Conservation (phyloP, 2,113 vertebrate genomes). For the Corythaeola cristata region DNA sequence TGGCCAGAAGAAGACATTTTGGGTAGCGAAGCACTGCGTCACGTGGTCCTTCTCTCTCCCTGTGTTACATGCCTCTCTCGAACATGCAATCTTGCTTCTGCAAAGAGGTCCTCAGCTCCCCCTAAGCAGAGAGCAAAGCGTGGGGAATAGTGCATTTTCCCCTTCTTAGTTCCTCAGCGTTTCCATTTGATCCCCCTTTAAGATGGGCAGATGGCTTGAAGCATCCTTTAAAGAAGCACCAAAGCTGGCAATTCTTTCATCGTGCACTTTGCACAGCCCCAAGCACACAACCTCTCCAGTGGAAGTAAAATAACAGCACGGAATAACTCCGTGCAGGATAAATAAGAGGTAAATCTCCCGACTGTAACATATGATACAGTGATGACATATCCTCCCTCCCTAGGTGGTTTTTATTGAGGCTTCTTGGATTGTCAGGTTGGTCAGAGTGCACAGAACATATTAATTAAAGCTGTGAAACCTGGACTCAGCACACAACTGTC, state of each 20-base stretch:
- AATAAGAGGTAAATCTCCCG: constrained; percentile 16
- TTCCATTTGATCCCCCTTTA: background rate
- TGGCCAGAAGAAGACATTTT: background rate
- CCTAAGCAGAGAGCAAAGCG: background rate
- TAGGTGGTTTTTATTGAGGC: constrained; percentile 30
- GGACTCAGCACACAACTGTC: background rate
- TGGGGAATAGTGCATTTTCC: background rate
- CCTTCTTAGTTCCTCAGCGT: background rate
- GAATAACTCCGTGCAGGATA: background rate
- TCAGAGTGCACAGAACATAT: constrained; percentile 49
- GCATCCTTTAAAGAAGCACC: background rate
- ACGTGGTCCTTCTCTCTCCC: background rate
- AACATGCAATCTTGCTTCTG: background rate
- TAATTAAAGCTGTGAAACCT: constrained; percentile 43
- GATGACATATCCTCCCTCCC: constrained; percentile 48
- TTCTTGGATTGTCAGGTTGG: constrained; percentile 48
- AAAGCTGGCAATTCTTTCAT: background rate
- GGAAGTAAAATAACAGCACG: background rate
- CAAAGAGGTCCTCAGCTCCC: background rate
- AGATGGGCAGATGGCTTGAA: background rate
- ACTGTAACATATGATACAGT: background rate
- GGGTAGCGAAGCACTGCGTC: background rate
- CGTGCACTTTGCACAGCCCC: background rate
- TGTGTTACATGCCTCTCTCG: background rate
- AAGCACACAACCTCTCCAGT: background rate